Percentiles rank a stretch among this genome's conserved stretches.
phyloP scores from a whole-genome alignment of 53 echinoderm and acorn worm genomes.

The Patiria pectinifera region DNA sequence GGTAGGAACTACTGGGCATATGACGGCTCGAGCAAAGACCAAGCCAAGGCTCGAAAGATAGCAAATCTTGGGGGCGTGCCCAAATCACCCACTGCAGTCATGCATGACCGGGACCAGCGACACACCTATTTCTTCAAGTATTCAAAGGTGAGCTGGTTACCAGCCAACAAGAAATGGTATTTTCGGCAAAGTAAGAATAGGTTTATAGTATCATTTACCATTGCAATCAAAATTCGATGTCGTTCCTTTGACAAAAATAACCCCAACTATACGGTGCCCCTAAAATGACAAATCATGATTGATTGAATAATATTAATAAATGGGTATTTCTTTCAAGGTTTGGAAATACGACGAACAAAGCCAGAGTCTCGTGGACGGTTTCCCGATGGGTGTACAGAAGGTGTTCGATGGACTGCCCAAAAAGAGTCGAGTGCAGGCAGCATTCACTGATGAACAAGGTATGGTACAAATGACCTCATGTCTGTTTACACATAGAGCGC shows the following conservation, averaged over 20 bases:
- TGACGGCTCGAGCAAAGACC: conserved; percentile 26
- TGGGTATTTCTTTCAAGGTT: conserved; percentile 42
- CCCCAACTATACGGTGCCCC: background rate
- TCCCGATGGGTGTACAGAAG: conserved; percentile 36
- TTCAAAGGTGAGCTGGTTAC: conserved; percentile 17
- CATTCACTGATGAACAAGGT: conserved; percentile 57
- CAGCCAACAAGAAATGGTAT: too few relatives aligned
- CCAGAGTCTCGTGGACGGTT: background rate
- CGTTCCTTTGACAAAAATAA: background rate
- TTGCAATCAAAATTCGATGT: too few relatives aligned
- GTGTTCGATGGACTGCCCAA: conserved; percentile 50
- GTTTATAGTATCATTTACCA: background rate
- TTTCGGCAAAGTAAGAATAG: background rate
- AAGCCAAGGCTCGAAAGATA: conserved; percentile 27
- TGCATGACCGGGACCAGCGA: conserved; percentile 57
- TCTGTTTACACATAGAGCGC: too few relatives aligned
- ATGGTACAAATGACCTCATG: background rate
- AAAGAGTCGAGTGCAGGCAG: conserved; percentile 52
- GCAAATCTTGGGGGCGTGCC: conserved; percentile 22
- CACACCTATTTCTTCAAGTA: conserved; percentile 76
- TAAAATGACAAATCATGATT: background rate
- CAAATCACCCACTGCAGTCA: conserved; percentile 56
- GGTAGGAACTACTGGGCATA: conserved; percentile 68
- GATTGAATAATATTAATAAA: background rate
- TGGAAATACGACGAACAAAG: conserved; percentile 67